Conservation (phyloP, 2,113 vertebrate genomes). For the Oryzias woworae region DNA sequence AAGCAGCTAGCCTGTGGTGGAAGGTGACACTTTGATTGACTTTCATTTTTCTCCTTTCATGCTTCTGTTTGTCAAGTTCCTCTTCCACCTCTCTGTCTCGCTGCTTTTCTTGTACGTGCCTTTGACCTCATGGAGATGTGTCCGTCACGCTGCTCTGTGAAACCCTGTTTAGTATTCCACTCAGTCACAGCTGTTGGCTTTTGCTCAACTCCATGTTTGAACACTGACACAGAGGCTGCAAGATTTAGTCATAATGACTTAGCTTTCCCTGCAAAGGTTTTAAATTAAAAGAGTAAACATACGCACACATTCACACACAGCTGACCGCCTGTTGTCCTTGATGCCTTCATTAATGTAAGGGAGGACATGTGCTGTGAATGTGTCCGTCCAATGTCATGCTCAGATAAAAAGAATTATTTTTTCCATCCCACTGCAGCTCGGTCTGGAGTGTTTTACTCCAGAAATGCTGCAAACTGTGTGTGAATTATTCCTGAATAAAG, state of each 20-base stretch:
- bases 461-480: no score
- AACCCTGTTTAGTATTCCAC: slow-evolving; percentile 51
- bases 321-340: slow-evolving; percentile 18
- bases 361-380: slow-evolving; percentile 25
- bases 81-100: slow-evolving; percentile 10
- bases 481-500: no score
- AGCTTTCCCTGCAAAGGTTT: slow-evolving; percentile 8
- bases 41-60: slow-evolving; percentile 8
- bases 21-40: no score
- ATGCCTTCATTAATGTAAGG: slow-evolving; percentile 6
- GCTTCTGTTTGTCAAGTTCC: neutral
- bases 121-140: slow-evolving; percentile 31
- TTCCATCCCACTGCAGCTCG: neutral
- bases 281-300: slow-evolving; percentile 24
- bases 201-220: slow-evolving; percentile 19
- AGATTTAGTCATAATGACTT: slow-evolving; percentile 15
- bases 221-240: slow-evolving; percentile 10
- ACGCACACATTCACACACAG: neutral
- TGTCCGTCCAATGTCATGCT: slow-evolving; percentile 30
- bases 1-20: no score
- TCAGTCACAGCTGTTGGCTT: slow-evolving; percentile 32
- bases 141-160: slow-evolving; percentile 19
- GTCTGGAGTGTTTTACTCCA: neutral
- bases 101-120: slow-evolving; percentile 3
- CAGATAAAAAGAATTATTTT: slow-evolving; percentile 12